Base-by-base conservation (phyloP, 2,113 vertebrate species). In the Amblyornis subalaris region DNA sequence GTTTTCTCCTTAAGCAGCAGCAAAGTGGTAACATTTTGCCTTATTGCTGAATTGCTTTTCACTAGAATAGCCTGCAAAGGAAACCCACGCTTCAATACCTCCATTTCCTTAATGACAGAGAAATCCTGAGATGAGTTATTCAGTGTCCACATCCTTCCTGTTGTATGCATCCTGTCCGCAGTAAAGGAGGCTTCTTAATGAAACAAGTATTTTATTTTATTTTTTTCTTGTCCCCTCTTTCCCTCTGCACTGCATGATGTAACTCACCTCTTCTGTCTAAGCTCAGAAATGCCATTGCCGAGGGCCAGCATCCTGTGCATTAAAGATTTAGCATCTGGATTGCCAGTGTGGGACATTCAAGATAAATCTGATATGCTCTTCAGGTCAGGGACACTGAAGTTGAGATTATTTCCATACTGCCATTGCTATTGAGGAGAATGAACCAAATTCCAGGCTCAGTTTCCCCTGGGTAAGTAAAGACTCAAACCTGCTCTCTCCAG, bases 71-170 rank as follows among this genome's bases (percentile, higher is more conserved):
- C 38, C 79, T 40, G 75, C 25, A 78, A 70, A 95, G 78, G 85
- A 94, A 96, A 94, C 88, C 76, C 82, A 93, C 1, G 9, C 51
- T 87, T 64, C 83, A 82, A 66, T 66, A 82, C 91, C 87, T 93
- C 95, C 70, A 82, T 88, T 95, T 96, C 90, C 18, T 95, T 95
- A 94, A 91, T 91, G 40, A 90, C 25, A 21, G 91, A 96, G 96
- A 97, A 97, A 97, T 95, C 92, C 95, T 96, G 92, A 91, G 88
- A 96, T 58, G 90, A 94, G 93, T 90, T 72, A 85, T 72, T 72
- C 48, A 75, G 71, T 75, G 80, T 95, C 95, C 89, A 96, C 93
- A 97, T 97, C 97, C 97, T 98, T 96, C 97, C 97, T 97, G 94
- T 96, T 96, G 81, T 89, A 83, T 77, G 89, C 92, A 96, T 96